Percentiles rank a stretch among this genome's conserved stretches.
Conservation (phyloP, 1,140 invertebrate species). For the Dreissena rostriformis region DNA sequence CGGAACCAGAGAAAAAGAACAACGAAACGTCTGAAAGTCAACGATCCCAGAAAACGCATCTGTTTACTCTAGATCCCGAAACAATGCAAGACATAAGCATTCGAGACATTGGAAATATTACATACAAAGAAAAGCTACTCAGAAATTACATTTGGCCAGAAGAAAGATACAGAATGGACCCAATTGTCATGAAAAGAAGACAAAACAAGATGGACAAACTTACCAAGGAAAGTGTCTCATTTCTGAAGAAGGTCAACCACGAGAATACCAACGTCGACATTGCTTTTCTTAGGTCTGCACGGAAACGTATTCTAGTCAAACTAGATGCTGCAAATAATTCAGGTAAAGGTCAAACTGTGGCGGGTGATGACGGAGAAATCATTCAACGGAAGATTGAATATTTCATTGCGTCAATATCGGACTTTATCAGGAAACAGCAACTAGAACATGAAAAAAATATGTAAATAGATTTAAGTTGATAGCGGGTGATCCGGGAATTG, state of each 20-base stretch:
- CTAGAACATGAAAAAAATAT: conserved; percentile 15
- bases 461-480: too few species aligned
- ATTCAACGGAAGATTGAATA: conserved; percentile 24
- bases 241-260: conserved; percentile 38
- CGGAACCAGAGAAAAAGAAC: neutral
- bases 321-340: conserved; percentile 27
- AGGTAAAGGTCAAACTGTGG: neutral
- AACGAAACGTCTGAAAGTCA: neutral
- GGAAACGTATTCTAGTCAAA: conserved; percentile 37
- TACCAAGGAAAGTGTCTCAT: conserved; percentile 29
- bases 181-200: conserved; percentile 32
- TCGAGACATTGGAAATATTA: neutral
- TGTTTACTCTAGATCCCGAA: conserved; percentile 28
- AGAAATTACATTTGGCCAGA: conserved; percentile 41
- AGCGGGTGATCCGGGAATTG: too few species aligned
- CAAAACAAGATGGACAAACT: conserved; percentile 50
- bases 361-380: neutral
- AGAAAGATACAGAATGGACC: conserved; percentile 47
- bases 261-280: conserved; percentile 48
- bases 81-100: conserved; percentile 15
- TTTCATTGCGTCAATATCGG: conserved; percentile 39
- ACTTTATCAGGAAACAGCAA: conserved; percentile 35
- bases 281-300: conserved; percentile 32
- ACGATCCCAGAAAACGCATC: neutral
- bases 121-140: conserved; percentile 13